phyloP scores from a whole-genome alignment of 1,140 invertebrate genomes.

The Drosophila jambulina region DNA sequence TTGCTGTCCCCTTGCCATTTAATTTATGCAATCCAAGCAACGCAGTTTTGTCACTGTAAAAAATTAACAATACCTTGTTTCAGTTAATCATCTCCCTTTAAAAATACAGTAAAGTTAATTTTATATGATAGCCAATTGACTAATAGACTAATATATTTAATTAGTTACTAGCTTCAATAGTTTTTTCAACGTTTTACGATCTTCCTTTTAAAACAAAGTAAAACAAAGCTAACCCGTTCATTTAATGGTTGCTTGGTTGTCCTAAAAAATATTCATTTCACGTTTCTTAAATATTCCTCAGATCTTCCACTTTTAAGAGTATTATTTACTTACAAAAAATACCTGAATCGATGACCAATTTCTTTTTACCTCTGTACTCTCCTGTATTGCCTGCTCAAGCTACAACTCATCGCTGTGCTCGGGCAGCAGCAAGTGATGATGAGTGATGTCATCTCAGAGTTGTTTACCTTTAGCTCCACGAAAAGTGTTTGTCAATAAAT shows the following conservation, averaged over 20 bases:
- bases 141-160: not conserved
- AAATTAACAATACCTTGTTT: slow-evolving; percentile 7
- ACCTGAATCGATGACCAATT: slow-evolving; percentile 15
- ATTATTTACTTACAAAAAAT: slow-evolving; percentile 3
- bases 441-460: slow-evolving; percentile 68
- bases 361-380: slow-evolving; percentile 38
- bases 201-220: not conserved
- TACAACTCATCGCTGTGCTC: slow-evolving; percentile 41
- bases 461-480: slow-evolving; percentile 50
- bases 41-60: slow-evolving; percentile 46
- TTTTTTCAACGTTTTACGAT: not conserved
- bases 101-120: not conserved
- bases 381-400: slow-evolving; percentile 21
- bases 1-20: slow-evolving; percentile 26
- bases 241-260: not conserved
- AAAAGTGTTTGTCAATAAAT: slow-evolving; percentile 73
- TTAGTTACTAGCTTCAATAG: not conserved
- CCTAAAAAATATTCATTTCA: not conserved
- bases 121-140: not conserved
- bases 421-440: slow-evolving; percentile 20
- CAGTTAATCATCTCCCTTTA: not conserved
- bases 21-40: slow-evolving; percentile 65
- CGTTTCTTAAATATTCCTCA: slow-evolving; percentile 1
- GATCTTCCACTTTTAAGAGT: not conserved
- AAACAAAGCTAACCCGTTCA: not conserved